phyloP scores from a whole-genome alignment of 2,888 invertebrate genomes.

The Agonopterix alstromeriana region DNA sequence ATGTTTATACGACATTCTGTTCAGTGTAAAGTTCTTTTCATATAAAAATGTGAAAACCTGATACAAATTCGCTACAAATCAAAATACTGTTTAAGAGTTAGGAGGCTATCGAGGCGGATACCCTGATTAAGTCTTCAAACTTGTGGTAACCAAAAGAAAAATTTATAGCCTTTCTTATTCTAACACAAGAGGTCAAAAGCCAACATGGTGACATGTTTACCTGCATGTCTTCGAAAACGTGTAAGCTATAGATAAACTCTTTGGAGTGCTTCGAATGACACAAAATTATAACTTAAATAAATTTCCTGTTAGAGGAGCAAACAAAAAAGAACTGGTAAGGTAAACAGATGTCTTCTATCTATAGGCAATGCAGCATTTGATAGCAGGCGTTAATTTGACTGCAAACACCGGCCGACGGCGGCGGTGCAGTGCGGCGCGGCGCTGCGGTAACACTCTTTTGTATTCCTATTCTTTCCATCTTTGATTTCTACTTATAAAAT shows the following conservation, averaged over 20 bases:
- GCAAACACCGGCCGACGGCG: slow-evolving; percentile 33
- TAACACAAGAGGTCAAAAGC: slow-evolving; percentile 33
- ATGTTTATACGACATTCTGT: too few species aligned
- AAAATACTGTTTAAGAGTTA: too few species aligned
- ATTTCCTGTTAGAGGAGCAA: slow-evolving; percentile 69
- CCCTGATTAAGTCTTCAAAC: too few species aligned
- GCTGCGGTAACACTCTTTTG: not conserved
- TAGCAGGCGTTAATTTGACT: slow-evolving; percentile 59
- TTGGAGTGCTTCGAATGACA: slow-evolving; percentile 56
- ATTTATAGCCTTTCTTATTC: not conserved
- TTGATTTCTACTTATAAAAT: too few species aligned
- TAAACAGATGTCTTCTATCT: slow-evolving; percentile 60
- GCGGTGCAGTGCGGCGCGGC: slow-evolving; percentile 4
- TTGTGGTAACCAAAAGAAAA: too few species aligned
- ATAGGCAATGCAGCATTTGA: slow-evolving; percentile 64
- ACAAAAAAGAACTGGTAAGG: slow-evolving; percentile 59
- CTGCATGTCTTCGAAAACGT: slow-evolving; percentile 25
- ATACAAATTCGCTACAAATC: too few species aligned
- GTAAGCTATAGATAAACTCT: slow-evolving; percentile 41
- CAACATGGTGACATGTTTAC: slow-evolving; percentile 43
- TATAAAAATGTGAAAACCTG: too few species aligned
- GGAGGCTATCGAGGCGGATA: too few species aligned
- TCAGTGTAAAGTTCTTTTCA: too few species aligned
- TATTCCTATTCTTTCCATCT: too few species aligned
- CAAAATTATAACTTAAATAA: slow-evolving; percentile 73